Conservation (phyloP, 2,113 vertebrate species). For the Cinclus cinclus region DNA sequence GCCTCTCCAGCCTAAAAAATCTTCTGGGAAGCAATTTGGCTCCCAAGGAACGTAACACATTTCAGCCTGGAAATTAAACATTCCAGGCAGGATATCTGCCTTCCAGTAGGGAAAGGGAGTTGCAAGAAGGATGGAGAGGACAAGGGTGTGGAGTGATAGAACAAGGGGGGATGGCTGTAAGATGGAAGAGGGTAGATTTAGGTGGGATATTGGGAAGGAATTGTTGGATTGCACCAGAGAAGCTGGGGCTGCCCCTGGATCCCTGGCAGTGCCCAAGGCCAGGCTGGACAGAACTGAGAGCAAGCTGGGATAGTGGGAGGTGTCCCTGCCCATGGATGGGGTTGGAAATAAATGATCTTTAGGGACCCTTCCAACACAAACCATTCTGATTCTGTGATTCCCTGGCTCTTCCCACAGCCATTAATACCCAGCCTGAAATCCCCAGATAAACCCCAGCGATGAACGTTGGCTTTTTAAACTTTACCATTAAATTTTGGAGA, state of each 20-base stretch:
- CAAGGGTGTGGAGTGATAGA: background rate
- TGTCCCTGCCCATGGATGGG: background rate
- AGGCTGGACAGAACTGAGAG: background rate
- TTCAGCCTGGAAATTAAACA: background rate
- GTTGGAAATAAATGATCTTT: background rate
- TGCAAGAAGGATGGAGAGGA: background rate
- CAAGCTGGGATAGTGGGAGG: rapidly evolving
- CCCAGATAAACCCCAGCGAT: background rate
- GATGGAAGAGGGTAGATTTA: background rate
- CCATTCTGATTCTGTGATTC: background rate
- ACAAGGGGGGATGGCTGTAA: background rate
- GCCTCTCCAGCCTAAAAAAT: background rate
- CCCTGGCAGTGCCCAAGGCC: background rate
- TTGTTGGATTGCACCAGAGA: background rate
- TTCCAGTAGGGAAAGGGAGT: background rate
- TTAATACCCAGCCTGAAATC: no score
- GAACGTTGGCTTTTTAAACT: background rate
- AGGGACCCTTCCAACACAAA: background rate
- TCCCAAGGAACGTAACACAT: background rate
- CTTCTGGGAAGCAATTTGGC: constrained; percentile 39
- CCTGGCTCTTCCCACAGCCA: background rate
- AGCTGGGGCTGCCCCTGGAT: background rate
- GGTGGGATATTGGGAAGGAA: background rate
- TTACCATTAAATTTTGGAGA: background rate
- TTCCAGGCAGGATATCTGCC: background rate